Evolutionary conservation across 2,113 vertebrate genomes (phyloP).

Genomic region (mouse (Mus musculus)): GRCm39 chr1:29790501-29791000

Average conservation of each 20-base stretch:
- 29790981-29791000: constrained; percentile 85
- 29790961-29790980: constrained; percentile 84
- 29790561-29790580: constrained; percentile 58
- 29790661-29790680: neutral
- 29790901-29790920: constrained; percentile 83
- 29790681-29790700: constrained; percentile 61
- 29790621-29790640: constrained; percentile 26
- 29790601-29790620: constrained; percentile 23
- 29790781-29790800: constrained; percentile 46
- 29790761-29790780: constrained; percentile 56
- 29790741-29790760: constrained; percentile 66
- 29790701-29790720: constrained; percentile 65
- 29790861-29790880: neutral
- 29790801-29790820: constrained; percentile 3
- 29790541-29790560: constrained; percentile 27
- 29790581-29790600: constrained; percentile 57
- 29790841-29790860: constrained; percentile 69
- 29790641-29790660: constrained; percentile 17
- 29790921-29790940: constrained; percentile 86
- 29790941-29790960: constrained; percentile 84
- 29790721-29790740: constrained; percentile 50
- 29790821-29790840: constrained; percentile 71
- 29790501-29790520: neutral
- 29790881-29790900: constrained; percentile 62
- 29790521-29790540: constrained; percentile 47